Percentiles rank a stretch among this genome's conserved stretches.
phyloP scores from a whole-genome alignment of 1,140 invertebrate genomes.

The Magallana angulata region DNA sequence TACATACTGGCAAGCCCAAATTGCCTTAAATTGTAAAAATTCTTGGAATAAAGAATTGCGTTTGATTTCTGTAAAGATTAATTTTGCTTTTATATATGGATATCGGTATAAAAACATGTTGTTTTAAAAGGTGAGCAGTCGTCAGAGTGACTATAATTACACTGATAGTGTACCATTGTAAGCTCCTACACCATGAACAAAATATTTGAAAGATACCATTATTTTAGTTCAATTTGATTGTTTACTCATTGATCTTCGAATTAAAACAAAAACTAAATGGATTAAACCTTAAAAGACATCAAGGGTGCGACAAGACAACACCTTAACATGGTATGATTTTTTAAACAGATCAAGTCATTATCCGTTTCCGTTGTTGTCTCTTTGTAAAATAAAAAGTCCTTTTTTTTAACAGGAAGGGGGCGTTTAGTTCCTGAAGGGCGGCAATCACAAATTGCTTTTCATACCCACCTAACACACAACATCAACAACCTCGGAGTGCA shows the following conservation, averaged over 20 bases:
- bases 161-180: too few species aligned
- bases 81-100: too few species aligned
- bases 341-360: neutral
- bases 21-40: too few species aligned
- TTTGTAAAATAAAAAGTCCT: neutral
- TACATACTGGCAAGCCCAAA: too few species aligned
- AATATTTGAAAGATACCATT: neutral
- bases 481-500: neutral
- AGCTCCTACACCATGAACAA: too few species aligned
- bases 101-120: too few species aligned
- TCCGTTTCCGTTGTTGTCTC: neutral
- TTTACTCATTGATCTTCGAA: neutral
- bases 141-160: too few species aligned
- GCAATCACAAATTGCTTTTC: slow-evolving; percentile 13
- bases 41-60: too few species aligned
- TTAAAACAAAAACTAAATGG: too few species aligned
- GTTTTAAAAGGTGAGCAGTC: too few species aligned
- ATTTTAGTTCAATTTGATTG: neutral
- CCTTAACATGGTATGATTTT: neutral
- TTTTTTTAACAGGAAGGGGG: neutral
- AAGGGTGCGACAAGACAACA: neutral
- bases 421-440: neutral
- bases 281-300: neutral
- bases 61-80: too few species aligned
- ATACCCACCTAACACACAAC: slow-evolving; percentile 6